Evolutionary conservation across 2,797 vertebrate genomes (phyloP).

Genomic region (Aulostomus chinensis): DNA sequence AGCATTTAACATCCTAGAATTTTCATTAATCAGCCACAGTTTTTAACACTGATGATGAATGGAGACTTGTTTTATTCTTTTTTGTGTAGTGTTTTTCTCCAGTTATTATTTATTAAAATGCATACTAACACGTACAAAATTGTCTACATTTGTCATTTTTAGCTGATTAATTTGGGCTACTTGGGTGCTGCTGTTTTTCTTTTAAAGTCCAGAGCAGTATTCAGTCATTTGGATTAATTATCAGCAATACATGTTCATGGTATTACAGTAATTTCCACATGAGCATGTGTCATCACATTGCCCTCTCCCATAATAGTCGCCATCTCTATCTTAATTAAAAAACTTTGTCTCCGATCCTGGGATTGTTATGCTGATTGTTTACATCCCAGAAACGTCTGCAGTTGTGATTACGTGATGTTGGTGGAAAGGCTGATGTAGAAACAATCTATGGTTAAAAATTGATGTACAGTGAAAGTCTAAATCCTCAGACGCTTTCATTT

Average conservation of each 20-base stretch:
- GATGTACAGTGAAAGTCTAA: conserved; percentile 81
- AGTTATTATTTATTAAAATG: too few relatives aligned
- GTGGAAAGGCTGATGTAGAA: conserved; percentile 61
- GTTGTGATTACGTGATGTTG: conserved; percentile 39
- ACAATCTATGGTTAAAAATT: conserved; percentile 79
- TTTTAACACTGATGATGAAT: too few relatives aligned
- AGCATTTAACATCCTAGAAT: too few relatives aligned
- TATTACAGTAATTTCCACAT: not conserved
- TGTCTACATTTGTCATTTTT: too few relatives aligned
- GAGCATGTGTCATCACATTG: conserved; percentile 12
- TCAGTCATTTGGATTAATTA: conserved; percentile 8
- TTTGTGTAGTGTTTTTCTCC: too few relatives aligned
- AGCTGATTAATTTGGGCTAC: too few relatives aligned
- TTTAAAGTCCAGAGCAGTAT: conserved; percentile 10
- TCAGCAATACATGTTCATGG: conserved; percentile 15
- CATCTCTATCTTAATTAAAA: not conserved
- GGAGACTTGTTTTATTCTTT: too few relatives aligned
- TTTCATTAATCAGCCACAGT: too few relatives aligned
- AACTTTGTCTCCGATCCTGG: not conserved
- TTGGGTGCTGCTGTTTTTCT: not conserved
- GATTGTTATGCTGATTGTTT: not conserved
- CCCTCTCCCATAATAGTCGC: not conserved
- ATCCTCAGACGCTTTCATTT: conserved; percentile 80
- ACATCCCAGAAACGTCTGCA: not conserved
- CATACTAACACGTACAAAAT: too few relatives aligned